Evolutionary conservation across 2,888 invertebrate genomes (phyloP).

Genomic region (Aporophyla lueneburgensis): DNA sequence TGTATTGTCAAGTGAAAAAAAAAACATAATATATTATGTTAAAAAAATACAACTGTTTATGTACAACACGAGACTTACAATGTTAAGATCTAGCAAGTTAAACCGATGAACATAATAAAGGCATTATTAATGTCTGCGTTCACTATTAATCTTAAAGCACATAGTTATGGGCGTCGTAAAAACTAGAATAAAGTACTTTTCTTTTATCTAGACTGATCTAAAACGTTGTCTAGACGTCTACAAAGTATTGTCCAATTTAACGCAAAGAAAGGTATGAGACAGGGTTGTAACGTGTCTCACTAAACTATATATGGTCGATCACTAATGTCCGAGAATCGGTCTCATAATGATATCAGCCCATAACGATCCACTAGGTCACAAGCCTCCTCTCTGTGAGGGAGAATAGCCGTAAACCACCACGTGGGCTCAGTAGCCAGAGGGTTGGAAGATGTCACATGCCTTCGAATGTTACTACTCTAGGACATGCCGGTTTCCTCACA

Average conservation of each 20-base stretch:
- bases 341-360: neutral
- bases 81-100: conserved; percentile 7
- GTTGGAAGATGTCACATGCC: neutral
- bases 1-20: too few relatives aligned
- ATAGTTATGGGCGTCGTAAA: conserved; percentile 39
- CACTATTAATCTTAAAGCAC: conserved; percentile 41
- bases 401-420: neutral
- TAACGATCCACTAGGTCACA: neutral
- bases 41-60: neutral
- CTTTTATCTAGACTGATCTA: conserved; percentile 32
- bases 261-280: neutral
- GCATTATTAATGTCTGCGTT: conserved; percentile 34
- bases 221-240: conserved; percentile 57
- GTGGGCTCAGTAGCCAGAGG: neutral
- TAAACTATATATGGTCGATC: neutral
- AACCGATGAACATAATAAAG: conserved; percentile 31
- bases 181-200: conserved; percentile 41
- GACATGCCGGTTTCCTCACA: neutral
- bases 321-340: neutral
- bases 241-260: conserved; percentile 52
- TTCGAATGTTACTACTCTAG: neutral
- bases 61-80: neutral
- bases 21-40: too few relatives aligned
- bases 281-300: neutral
- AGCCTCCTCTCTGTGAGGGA: neutral